Conservation (phyloP, 2,113 vertebrate genomes). For the Cebus imitator region DNA sequence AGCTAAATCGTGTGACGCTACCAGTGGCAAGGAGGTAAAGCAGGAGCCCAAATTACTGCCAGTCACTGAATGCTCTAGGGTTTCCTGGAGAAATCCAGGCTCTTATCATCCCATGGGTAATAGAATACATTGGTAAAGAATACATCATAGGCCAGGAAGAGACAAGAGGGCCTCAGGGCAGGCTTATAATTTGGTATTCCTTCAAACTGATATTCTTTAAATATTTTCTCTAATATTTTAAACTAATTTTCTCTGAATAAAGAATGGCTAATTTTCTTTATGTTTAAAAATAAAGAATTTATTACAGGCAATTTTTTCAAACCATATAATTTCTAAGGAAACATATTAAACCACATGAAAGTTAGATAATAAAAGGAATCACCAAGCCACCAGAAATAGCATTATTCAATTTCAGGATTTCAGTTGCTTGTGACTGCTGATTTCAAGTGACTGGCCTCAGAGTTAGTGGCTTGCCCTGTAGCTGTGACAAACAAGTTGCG, state of each 20-base stretch:
- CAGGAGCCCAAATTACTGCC: background rate
- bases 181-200: background rate
- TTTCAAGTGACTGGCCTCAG: background rate
- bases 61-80: background rate
- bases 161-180: background rate
- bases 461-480: background rate
- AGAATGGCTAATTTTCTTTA: background rate
- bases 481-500: background rate
- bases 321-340: background rate
- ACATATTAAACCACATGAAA: slow-evolving; percentile 43
- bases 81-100: background rate
- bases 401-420: background rate
- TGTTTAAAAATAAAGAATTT: slow-evolving; percentile 38
- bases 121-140: background rate
- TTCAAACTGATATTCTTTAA: slow-evolving; percentile 20
- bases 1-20: background rate
- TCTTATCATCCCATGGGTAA: background rate
- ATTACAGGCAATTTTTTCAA: slow-evolving; percentile 55
- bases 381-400: background rate
- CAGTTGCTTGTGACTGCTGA: background rate
- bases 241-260: slow-evolving; percentile 45
- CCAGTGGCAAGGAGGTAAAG: background rate
- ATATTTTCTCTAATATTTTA: slow-evolving; percentile 23
- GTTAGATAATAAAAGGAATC: slow-evolving; percentile 46
- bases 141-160: background rate